phyloP scores from a whole-genome alignment of 2,113 vertebrate species.

The Arizona elegans region DNA sequence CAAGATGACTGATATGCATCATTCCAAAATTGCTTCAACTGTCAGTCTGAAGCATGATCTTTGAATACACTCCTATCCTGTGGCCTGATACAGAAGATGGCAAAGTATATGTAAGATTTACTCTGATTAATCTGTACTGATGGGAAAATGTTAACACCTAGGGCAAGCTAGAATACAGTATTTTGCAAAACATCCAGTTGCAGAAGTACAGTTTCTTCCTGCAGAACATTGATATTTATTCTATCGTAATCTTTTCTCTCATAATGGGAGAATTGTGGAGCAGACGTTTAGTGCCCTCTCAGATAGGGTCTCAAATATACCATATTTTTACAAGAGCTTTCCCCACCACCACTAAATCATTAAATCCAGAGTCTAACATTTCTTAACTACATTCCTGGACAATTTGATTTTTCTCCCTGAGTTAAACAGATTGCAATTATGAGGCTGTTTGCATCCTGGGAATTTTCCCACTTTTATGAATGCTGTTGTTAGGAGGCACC shows the following conservation, averaged over 20 bases:
- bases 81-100: background rate
- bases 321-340: background rate
- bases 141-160: background rate
- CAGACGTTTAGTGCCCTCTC: background rate
- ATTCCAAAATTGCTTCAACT: background rate
- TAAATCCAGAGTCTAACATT: background rate
- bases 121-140: background rate
- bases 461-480: background rate
- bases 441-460: background rate
- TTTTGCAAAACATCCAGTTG: background rate
- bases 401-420: background rate
- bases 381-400: background rate
- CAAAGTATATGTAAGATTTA: background rate
- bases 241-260: background rate
- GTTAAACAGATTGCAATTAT: background rate
- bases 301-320: background rate
- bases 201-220: background rate
- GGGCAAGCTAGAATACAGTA: background rate
- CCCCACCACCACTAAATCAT: background rate
- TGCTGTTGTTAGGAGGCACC: background rate
- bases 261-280: background rate
- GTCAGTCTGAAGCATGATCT: background rate
- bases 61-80: background rate
- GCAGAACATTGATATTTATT: background rate
- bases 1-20: slow-evolving; percentile 4